Evolutionary conservation across 2,113 vertebrate species (phyloP), one percentile per base, ranked within the genome.

Genomic region (Phyllostomus hastatus): DNA sequence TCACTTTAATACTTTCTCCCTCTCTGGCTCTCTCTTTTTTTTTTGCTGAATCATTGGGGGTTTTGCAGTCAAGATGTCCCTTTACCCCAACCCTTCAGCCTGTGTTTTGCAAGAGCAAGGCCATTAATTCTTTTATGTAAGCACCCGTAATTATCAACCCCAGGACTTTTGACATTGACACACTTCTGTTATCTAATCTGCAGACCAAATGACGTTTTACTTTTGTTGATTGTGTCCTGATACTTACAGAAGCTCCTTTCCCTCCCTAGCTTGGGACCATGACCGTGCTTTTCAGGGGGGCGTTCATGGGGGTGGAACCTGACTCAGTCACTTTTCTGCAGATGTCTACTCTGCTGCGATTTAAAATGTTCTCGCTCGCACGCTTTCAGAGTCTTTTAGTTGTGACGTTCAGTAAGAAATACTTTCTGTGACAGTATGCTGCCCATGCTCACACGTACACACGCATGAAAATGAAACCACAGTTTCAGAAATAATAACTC

Each of bases 31-130:
- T 43, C 69, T 26, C 22, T 26, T 41, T 41, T 4, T 5, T 54
- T 80, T 80, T 20, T 75, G 61, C 91, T 88, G 88, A 94, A 33
- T 96, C 93, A 70, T 1, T 57, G 24, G 81, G 70, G 69, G 81
- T 6, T 70, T 78, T 46, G 54, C 50, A 84, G 73, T 48, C 38
- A 4, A 16, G 33, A 10, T 80, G 69, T 54, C 91, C 81, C 70
- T 96, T 95, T 16, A 67, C 80, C 93, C 46, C 38, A 11, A 86
- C 82, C 76, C 70, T 92, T 38, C 64, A 57, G 20, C 52, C 4
- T 67, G 46, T 61, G 22, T 95, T 97, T 96, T 17, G 0, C 43
- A 87, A 92, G 91, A 87, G 43, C 52, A 33, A 82, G 83, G 92
- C 92, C 83, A 8, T 88, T 61, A 41, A 10, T 67, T 76, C 89